Base-by-base conservation (phyloP, 2,797 vertebrate genomes). In the Clarias platycephalus region DNA sequence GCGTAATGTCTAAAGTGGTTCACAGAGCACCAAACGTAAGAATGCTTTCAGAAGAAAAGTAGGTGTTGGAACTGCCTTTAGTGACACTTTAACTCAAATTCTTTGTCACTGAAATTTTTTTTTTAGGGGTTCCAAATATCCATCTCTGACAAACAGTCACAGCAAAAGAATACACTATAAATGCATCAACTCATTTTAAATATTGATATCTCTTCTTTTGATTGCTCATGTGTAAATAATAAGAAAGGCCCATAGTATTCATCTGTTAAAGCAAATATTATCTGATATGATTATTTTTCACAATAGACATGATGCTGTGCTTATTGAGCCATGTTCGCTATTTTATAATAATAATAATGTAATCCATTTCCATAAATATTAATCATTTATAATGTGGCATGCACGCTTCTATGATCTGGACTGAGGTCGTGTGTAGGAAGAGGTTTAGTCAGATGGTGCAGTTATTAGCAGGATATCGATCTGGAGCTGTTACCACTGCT, bases 391-490 rank as follows among this genome's bases (percentile, higher is more conserved):
- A 13, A 80, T 49, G 40, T 64, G 78, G 62, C 18, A 24, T 63
- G 28, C 28, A 26, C 53, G 55, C 16, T 63, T 40, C 58, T 79
- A 34, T 68, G n/a, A n/a, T 57, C 37, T 31, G 55, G 72, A 63
- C n/a, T 72, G 60, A 82, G 85, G 28, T 57, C 67, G 40, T 84
- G 91, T 84, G 91, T 92, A 93, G 92, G 91, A 93, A 94, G 91
- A 91, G 90, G 92, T 83, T 77, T 75, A 37, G 66, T 66, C 66
- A 75, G 40, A 66, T 67, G 57, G 66, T 78, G 92, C 90, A 92
- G 91, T 92, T 94, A 88, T 91, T 93, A 94, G 92, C 82, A 87
- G 82, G 81, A 80, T 93, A 95, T 95, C 91, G 94, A 94, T 95
- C 93, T 90, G 85, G 89, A 84, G 81, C 37, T 87, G 85, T 81